Evolutionary conservation across 2,797 vertebrate genomes (phyloP).

Genomic region (Buphagus erythrorhynchus): DNA sequence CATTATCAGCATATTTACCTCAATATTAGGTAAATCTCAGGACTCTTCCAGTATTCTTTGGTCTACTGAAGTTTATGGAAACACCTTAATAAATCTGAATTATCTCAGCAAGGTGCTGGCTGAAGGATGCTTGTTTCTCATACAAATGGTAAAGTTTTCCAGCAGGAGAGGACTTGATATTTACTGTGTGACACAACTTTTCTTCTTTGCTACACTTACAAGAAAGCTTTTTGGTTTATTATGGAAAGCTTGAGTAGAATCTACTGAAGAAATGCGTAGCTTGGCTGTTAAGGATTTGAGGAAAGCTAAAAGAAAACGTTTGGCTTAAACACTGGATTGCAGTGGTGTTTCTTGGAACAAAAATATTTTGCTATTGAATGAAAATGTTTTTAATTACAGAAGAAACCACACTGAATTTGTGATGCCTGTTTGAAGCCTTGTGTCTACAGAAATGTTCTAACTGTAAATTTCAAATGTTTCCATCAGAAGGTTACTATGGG

Average conservation of each 20-base stretch:
- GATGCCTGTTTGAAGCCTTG: not conserved
- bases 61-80: not conserved
- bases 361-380: slow-evolving; percentile 44
- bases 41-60: not conserved
- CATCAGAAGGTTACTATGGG: not conserved
- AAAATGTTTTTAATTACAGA: slow-evolving; percentile 53
- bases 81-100: not conserved
- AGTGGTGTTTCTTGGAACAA: slow-evolving; percentile 21
- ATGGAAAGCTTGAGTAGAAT: not conserved
- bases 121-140: not conserved
- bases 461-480: not conserved
- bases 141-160: not conserved
- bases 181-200: not conserved
- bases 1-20: not conserved
- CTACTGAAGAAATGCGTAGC: not conserved
- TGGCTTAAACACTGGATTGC: not conserved
- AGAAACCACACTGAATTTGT: not conserved
- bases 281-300: not conserved
- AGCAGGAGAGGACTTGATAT: not conserved
- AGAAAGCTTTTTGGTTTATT: not conserved
- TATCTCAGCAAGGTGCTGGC: not conserved
- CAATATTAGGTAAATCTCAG: not conserved
- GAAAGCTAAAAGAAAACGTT: slow-evolving; percentile 7
- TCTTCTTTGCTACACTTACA: not conserved
- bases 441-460: not conserved